Evolutionary conservation across 2,888 invertebrate species (phyloP), one percentile per base, ranked within the genome.

Genomic region (Aethes cnicana): DNA sequence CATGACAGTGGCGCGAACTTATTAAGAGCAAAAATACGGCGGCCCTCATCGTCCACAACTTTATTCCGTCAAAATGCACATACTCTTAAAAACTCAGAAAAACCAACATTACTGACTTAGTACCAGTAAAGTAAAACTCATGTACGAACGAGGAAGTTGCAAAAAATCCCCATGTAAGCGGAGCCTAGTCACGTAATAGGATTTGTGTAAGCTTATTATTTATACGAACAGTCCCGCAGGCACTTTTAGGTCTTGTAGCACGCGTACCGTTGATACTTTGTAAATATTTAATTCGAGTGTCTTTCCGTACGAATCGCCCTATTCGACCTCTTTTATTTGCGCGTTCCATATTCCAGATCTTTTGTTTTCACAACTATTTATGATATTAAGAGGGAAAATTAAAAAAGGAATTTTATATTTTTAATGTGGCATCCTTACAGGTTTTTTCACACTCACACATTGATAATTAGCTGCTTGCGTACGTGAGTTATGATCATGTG

Each of bases 141-240:
- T 30, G 55, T 48, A 56, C 33, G 52, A 32, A 26, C 18, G 33
- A 21, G 18, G n/a, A 18, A 41, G 25, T 23, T 44, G 44, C 44
- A 61, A 62, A 61, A 59, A 65, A 43, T 44, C 58, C 55, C 58
- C 35, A 46, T 68, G 71, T 70, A 66, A 70, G 61, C 61, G 32
- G 18, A 42, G 57, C 56, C 58, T 62, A 55, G 54, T 20, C 47
- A n/a, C n/a, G n/a, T 69, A 72, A 72, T 68, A 66, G 69, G 70
- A 70, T 72, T 69, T 61, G 42, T 57, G 50, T 64, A 72, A 72
- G 68, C 71, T 63, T 58, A 65, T 72, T 72, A 69, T 55, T 48
- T 52, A 47, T 48, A 41, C 42, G 41, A 41, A 35, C 47, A 11
- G 39, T 53, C 47, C 53, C 47, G 9, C 35, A 47, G 41, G 47